Evolutionary conservation across 1,140 invertebrate species (phyloP).

Genomic region (Drosophila paulistorum): DNA sequence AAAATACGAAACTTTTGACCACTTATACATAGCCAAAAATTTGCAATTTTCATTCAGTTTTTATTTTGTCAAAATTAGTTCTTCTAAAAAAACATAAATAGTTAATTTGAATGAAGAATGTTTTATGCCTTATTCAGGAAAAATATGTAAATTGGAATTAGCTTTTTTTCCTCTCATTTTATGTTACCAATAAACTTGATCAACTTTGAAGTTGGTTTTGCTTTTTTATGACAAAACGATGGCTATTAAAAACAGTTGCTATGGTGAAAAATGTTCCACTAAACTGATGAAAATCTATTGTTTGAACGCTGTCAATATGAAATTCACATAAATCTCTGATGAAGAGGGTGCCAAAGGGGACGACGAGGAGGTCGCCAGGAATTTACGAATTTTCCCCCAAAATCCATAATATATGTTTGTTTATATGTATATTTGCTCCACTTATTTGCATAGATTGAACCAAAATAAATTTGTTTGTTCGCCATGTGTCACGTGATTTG

Average conservation of each 20-base stretch:
- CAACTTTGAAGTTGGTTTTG: conserved; percentile 15
- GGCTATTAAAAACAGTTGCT: conserved; percentile 59
- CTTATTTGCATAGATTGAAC: conserved; percentile 75
- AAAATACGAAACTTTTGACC: no score
- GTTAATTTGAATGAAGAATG: neutral
- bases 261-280: conserved; percentile 38
- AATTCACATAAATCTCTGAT: conserved; percentile 65
- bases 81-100: neutral
- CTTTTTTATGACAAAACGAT: conserved; percentile 31
- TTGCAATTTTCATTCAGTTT: no score
- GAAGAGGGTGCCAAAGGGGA: neutral
- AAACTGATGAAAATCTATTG: conserved; percentile 60
- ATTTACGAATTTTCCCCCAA: conserved; percentile 1
- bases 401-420: no score
- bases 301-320: conserved; percentile 71
- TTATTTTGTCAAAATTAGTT: no score
- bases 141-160: conserved; percentile 1
- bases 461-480: conserved; percentile 58
- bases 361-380: neutral
- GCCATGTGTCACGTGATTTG: conserved; percentile 67
- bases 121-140: neutral
- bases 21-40: no score
- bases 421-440: conserved; percentile 57
- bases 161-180: neutral
- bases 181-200: conserved; percentile 5